These are phyloP conservation scores for Platycheirus rosarum DNA, from an alignment of 2,888 invertebrate genomes.

Conservation along the genomic window DNA sequence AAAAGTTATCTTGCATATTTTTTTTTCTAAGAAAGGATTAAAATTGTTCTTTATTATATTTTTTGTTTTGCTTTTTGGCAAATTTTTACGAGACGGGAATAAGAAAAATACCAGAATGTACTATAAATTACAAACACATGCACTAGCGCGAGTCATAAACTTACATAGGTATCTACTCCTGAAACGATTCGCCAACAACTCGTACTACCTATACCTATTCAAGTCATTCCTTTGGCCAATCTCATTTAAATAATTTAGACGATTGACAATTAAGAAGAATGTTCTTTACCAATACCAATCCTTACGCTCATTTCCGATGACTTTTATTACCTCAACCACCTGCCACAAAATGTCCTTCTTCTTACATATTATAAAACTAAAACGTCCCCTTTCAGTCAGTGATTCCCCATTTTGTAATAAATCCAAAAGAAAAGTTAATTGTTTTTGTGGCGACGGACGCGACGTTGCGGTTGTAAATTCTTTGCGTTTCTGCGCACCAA, in stretches of 20 bases:
- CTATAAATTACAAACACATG: no score
- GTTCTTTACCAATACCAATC: slow-evolving; percentile 30
- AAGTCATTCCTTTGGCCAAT: slow-evolving; percentile 31
- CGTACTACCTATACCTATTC: background rate
- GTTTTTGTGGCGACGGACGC: slow-evolving; percentile 65
- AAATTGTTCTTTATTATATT: no score
- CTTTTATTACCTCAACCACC: slow-evolving; percentile 28
- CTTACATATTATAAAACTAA: background rate
- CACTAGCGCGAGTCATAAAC: background rate
- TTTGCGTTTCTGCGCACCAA: slow-evolving; percentile 49
- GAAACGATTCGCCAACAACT: background rate
- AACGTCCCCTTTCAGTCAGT: slow-evolving; percentile 3
- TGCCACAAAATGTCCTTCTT: background rate
- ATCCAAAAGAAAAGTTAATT: slow-evolving; percentile 72
- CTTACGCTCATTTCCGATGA: slow-evolving; percentile 52
- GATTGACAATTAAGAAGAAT: slow-evolving; percentile 69
- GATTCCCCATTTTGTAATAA: slow-evolving; percentile 49
- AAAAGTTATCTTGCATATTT: no score
- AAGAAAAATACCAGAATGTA: no score
- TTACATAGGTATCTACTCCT: no score
- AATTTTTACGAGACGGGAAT: no score
- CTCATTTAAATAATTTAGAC: slow-evolving; percentile 70
- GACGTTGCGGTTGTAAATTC: slow-evolving; percentile 74
- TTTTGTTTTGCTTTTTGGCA: no score
- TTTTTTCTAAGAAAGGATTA: no score